These are phyloP conservation scores for Avahi laniger DNA, from an alignment of 2,797 vertebrate species.

Conservation along the genomic window DNA sequence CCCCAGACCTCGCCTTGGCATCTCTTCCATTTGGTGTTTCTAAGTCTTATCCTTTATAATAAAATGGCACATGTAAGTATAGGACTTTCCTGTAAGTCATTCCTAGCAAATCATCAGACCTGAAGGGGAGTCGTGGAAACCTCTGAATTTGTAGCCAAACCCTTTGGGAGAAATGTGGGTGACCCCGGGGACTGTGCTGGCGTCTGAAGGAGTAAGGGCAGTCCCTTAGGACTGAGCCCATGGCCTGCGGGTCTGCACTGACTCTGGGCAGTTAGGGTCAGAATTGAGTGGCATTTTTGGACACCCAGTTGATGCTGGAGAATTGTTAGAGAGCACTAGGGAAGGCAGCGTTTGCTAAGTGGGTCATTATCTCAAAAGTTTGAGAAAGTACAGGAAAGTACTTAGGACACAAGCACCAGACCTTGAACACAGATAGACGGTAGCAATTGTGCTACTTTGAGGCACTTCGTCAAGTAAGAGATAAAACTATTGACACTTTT, in stretches of 20 bases:
- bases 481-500: conserved; percentile 15
- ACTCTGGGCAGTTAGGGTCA: neutral
- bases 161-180: neutral
- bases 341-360: neutral
- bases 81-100: neutral
- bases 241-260: neutral
- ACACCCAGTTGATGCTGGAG: neutral
- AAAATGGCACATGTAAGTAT: neutral
- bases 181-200: neutral
- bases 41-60: neutral
- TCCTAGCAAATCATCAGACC: neutral
- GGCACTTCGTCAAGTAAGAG: neutral
- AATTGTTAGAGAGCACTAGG: neutral
- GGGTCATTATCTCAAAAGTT: neutral
- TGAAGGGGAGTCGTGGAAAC: neutral
- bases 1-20: neutral
- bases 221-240: neutral
- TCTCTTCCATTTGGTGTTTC: neutral
- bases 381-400: neutral
- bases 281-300: neutral
- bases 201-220: neutral
- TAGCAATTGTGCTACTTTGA: neutral
- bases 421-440: neutral
- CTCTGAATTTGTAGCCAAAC: neutral
- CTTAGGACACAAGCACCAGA: neutral